Conservation (phyloP, 2,888 invertebrate genomes). For the Drosophila mercatorum region DNA sequence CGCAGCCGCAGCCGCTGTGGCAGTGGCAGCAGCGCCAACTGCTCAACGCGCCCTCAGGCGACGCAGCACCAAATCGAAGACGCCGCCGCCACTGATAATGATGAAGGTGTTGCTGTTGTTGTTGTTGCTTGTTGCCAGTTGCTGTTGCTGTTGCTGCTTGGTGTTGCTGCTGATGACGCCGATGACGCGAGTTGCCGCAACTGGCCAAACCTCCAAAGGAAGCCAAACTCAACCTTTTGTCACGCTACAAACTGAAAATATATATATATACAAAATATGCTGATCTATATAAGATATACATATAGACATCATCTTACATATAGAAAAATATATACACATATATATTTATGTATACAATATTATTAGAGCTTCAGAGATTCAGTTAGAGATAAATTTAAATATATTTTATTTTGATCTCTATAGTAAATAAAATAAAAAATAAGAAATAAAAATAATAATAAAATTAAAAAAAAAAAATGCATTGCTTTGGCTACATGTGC, state of each 20-base stretch:
- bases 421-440: no score
- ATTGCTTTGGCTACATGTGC: no score
- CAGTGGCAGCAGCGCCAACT: slow-evolving; percentile 53
- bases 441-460: no score
- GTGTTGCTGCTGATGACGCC: slow-evolving; percentile 55
- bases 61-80: slow-evolving; percentile 19
- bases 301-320: neutral
- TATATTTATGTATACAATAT: no score
- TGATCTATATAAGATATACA: neutral
- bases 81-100: slow-evolving; percentile 70
- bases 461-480: no score
- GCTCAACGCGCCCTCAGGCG: slow-evolving; percentile 44
- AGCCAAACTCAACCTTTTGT: slow-evolving; percentile 14
- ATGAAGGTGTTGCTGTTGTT: slow-evolving; percentile 68
- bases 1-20: slow-evolving; percentile 21
- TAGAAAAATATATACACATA: neutral
- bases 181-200: slow-evolving; percentile 51
- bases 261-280: neutral
- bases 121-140: slow-evolving; percentile 50
- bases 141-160: slow-evolving; percentile 39
- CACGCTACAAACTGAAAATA: slow-evolving; percentile 29
- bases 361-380: no score
- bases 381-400: no score
- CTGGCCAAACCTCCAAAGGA: slow-evolving; percentile 27
- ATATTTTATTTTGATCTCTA: no score